Conservation (phyloP, 2,888 invertebrate species). For the Copidosoma aretas region DNA sequence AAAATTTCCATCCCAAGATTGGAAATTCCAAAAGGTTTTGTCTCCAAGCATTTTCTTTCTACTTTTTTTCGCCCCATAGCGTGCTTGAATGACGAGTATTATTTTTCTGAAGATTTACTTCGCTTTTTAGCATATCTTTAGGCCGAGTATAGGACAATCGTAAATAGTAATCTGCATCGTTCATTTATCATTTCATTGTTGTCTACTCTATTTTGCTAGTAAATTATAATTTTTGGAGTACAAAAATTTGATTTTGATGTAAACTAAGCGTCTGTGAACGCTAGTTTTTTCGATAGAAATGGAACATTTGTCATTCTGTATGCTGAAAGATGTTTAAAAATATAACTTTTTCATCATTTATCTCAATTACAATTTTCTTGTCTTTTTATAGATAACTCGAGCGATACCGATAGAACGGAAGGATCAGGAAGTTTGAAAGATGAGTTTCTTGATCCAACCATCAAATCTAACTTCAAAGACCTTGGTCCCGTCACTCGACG, state of each 20-base stretch:
- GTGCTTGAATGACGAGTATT: not conserved
- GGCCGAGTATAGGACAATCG: no score
- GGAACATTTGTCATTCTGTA: no score
- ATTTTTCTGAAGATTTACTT: not conserved
- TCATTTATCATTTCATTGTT: no score
- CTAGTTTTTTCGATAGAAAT: no score
- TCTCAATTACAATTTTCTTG: not conserved
- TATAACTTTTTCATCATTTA: slow-evolving; percentile 10
- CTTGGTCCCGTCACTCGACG: slow-evolving; percentile 48
- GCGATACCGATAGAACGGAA: slow-evolving; percentile 45
- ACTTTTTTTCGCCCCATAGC: not conserved
- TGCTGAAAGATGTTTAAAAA: not conserved
- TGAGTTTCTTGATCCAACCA: slow-evolving; percentile 44
- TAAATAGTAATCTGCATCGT: no score
- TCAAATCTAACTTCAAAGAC: slow-evolving; percentile 51
- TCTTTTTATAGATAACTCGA: slow-evolving; percentile 35
- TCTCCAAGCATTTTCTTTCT: not conserved
- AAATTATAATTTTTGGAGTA: no score
- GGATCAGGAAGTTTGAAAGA: slow-evolving; percentile 42
- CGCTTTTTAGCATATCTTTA: no score
- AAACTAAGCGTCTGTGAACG: no score
- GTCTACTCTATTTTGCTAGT: no score
- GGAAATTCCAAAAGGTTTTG: slow-evolving; percentile 47
- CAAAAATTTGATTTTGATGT: no score
- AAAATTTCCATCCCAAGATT: slow-evolving; percentile 50